These are phyloP conservation scores for Schizothorax lantsangensis DNA, from an alignment of 2,797 vertebrate genomes.

Conservation along the genomic window DNA sequence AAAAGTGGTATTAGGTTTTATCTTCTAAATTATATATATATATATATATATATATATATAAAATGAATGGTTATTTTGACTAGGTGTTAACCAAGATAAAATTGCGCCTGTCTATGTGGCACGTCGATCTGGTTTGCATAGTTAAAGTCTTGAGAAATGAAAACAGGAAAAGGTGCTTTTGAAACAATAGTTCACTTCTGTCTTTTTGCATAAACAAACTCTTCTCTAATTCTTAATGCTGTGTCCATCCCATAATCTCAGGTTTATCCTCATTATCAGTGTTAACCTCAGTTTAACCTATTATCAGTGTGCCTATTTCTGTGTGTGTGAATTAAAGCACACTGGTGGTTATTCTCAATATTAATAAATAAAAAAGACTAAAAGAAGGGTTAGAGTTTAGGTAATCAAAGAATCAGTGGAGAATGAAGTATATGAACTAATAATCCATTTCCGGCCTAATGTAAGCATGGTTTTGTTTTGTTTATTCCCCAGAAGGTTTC, in stretches of 20 bases:
- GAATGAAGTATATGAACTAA: neutral
- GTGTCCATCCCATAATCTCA: neutral
- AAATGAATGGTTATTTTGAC: no score
- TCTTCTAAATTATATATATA: neutral
- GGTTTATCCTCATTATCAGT: neutral
- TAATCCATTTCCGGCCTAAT: neutral
- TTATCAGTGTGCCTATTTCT: neutral
- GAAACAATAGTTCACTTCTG: neutral
- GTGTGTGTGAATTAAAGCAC: neutral
- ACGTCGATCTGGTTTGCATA: neutral
- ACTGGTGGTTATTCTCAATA: no score
- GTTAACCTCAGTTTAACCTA: neutral
- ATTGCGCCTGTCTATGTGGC: neutral
- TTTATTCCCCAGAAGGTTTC: neutral
- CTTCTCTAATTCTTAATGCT: neutral
- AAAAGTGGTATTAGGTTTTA: neutral
- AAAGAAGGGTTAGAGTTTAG: neutral
- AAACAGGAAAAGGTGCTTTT: neutral
- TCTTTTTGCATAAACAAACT: conserved; percentile 3
- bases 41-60: no score
- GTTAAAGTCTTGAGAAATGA: neutral
- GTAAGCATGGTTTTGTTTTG: neutral
- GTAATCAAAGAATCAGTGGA: neutral
- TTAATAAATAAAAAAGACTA: neutral
- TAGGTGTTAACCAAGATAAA: neutral